phyloP scores from a whole-genome alignment of 2,888 invertebrate species.

The Erebia ligea region DNA sequence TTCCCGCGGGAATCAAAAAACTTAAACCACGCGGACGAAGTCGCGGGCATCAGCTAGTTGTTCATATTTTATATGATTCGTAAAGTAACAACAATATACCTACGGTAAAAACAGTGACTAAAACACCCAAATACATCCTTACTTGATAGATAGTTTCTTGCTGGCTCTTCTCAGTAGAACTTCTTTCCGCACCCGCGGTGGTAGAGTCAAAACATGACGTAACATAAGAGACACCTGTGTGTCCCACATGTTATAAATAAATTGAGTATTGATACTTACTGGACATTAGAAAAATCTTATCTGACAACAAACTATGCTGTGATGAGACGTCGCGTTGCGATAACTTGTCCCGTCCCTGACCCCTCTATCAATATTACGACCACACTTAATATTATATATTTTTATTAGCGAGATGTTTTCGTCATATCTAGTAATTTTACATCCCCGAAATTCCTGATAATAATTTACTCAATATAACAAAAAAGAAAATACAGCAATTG shows the following conservation, averaged over 20 bases:
- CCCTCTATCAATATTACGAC: background rate
- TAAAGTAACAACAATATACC: background rate
- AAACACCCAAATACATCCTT: background rate
- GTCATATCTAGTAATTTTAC: too few relatives aligned
- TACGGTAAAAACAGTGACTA: background rate
- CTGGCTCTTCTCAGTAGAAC: too few relatives aligned
- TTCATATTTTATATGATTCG: too few relatives aligned
- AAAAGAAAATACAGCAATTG: conserved; percentile 50
- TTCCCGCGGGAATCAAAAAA: too few relatives aligned
- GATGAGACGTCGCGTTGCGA: background rate
- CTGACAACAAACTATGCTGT: background rate
- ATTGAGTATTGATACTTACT: too few relatives aligned
- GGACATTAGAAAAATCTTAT: background rate
- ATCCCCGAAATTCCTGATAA: too few relatives aligned
- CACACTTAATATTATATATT: background rate
- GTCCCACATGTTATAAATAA: too few relatives aligned
- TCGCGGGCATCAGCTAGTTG: too few relatives aligned
- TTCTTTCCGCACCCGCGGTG: too few relatives aligned
- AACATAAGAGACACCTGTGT: too few relatives aligned
- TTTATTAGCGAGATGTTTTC: conserved; percentile 12
- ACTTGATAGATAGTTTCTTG: background rate
- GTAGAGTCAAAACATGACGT: too few relatives aligned
- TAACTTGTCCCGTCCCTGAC: background rate
- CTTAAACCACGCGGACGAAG: too few relatives aligned
- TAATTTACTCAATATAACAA: conserved; percentile 25